Conservation (phyloP, 2,888 invertebrate genomes). For the Merodon equestris region DNA sequence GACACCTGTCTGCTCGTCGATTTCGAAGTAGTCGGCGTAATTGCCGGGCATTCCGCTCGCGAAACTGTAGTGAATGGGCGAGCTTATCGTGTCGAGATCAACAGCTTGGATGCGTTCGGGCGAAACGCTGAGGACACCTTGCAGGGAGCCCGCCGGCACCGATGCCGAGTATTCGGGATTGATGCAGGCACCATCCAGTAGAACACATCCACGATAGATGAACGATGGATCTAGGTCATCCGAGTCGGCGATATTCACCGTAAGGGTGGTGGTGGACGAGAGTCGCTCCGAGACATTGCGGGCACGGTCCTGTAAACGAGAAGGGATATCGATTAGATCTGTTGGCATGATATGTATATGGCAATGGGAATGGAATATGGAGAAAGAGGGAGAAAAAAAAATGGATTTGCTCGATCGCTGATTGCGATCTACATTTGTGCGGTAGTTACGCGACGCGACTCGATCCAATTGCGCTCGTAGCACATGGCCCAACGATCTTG, state of each 20-base stretch:
- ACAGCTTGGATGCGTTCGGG: slow-evolving; percentile 94
- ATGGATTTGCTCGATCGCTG: slow-evolving; percentile 13
- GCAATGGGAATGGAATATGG: too few species aligned
- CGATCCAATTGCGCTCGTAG: background rate
- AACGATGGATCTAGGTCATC: slow-evolving; percentile 96
- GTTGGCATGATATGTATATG: slow-evolving; percentile 13
- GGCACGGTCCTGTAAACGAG: slow-evolving; percentile 86
- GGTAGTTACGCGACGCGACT: slow-evolving; percentile 7
- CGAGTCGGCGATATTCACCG: slow-evolving; percentile 91
- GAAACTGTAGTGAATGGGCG: slow-evolving; percentile 90
- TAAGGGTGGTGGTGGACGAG: slow-evolving; percentile 91
- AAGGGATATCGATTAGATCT: slow-evolving; percentile 19
- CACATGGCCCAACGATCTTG: slow-evolving; percentile 19
- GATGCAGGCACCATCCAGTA: slow-evolving; percentile 90
- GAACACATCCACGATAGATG: slow-evolving; percentile 91
- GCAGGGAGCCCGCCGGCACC: slow-evolving; percentile 87
- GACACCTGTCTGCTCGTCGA: slow-evolving; percentile 88
- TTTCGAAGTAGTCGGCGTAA: slow-evolving; percentile 89
- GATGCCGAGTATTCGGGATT: slow-evolving; percentile 92
- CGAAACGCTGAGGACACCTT: slow-evolving; percentile 89
- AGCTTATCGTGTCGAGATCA: slow-evolving; percentile 92
- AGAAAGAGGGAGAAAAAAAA: too few species aligned
- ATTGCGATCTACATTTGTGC: slow-evolving; percentile 52
- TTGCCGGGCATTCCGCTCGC: slow-evolving; percentile 88
- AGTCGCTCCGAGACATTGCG: slow-evolving; percentile 87